A percentile compares a stretch with the other conserved stretches of the same genome.
Conservation (phyloP, 2,888 invertebrate species). For the Ichneumon xanthorius region DNA sequence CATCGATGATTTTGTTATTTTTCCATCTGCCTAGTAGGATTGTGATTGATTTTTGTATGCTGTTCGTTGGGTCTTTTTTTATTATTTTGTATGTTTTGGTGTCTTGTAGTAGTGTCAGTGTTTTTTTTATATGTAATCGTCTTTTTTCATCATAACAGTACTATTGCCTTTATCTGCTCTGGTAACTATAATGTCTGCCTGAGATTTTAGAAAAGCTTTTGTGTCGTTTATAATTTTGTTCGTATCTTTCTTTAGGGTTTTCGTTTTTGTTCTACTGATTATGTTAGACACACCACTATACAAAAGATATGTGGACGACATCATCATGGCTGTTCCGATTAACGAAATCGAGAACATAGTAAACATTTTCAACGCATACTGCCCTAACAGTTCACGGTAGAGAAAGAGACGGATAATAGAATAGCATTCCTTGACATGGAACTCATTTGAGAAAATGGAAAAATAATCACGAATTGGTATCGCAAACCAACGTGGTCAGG, state of each 20-base stretch:
- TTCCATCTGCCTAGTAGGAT: not conserved
- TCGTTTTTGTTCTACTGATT: not conserved
- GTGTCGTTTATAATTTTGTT: slow-evolving; percentile 19
- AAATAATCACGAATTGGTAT: too few species aligned
- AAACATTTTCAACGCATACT: too few species aligned
- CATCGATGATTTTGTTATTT: not conserved
- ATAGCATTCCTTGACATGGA: too few species aligned
- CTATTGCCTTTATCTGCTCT: slow-evolving; percentile 32
- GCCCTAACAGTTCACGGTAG: too few species aligned
- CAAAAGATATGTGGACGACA: too few species aligned
- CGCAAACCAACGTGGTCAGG: too few species aligned
- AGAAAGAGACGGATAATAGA: too few species aligned
- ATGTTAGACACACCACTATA: not conserved
- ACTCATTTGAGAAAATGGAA: too few species aligned
- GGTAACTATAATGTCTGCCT: slow-evolving; percentile 25
- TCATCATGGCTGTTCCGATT: not conserved
- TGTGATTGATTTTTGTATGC: not conserved
- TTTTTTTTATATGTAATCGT: slow-evolving; percentile 6
- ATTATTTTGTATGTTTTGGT: not conserved
- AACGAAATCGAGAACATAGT: not conserved
- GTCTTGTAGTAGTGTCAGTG: not conserved
- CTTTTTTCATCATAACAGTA: not conserved
- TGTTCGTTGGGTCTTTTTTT: not conserved
- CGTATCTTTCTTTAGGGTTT: not conserved
- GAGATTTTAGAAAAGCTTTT: not conserved